phyloP scores from a whole-genome alignment of 2,888 invertebrate genomes.

The Caenorhabditis imperialis region DNA sequence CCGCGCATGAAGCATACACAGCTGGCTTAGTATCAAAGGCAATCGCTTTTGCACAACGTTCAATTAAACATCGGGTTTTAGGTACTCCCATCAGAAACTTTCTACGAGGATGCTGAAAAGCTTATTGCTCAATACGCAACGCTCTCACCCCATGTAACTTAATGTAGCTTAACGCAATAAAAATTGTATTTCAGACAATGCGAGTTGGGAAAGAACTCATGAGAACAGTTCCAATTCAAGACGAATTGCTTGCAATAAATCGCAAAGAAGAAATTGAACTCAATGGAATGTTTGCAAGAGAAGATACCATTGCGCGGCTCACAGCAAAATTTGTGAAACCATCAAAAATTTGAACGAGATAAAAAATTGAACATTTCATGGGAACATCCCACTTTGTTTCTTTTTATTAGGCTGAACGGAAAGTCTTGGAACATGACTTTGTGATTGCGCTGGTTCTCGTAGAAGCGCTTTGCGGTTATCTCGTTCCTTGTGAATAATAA shows the following conservation, averaged over 20 bases:
- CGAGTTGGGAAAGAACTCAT: slow-evolving; percentile 53
- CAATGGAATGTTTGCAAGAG: slow-evolving; percentile 35
- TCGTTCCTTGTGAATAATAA: no score
- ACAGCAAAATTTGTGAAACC: slow-evolving; percentile 50
- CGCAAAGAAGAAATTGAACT: slow-evolving; percentile 44
- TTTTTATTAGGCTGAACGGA: no score
- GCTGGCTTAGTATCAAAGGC: slow-evolving; percentile 87
- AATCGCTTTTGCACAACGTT: no score
- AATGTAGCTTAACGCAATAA: background rate
- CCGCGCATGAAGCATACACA: slow-evolving; percentile 86
- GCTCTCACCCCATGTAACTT: slow-evolving; percentile 51
- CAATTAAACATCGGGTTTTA: no score
- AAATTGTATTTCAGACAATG: slow-evolving; percentile 56
- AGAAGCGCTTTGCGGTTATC: no score
- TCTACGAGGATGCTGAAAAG: slow-evolving; percentile 46
- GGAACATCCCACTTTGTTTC: no score
- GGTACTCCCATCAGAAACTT: slow-evolving; percentile 54
- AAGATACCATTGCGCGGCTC: slow-evolving; percentile 55
- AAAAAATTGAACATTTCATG: no score
- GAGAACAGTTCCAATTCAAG: slow-evolving; percentile 39
- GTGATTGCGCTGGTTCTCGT: no score
- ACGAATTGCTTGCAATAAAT: slow-evolving; percentile 52
- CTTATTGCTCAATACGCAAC: slow-evolving; percentile 43
- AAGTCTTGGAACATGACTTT: no score
- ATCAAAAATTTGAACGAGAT: slow-evolving; percentile 44